These are phyloP conservation scores for Protaetia brevitarsis DNA, from an alignment of 1,140 invertebrate genomes.

Conservation along the genomic window DNA sequence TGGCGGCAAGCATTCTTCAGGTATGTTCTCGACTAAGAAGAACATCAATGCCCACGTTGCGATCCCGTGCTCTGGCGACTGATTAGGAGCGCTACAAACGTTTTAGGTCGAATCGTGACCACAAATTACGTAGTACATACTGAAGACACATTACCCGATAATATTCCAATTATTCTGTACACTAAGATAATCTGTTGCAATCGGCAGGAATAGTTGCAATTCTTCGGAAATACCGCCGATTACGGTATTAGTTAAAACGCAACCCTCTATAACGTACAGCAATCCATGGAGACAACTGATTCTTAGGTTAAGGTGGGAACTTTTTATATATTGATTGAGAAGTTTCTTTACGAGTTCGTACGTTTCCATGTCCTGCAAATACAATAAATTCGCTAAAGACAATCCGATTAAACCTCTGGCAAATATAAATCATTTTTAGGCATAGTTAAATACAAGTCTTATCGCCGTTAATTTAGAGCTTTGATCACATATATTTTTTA, in stretches of 20 bases:
- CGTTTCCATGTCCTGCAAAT: conserved; percentile 53
- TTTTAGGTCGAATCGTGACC: too few relatives aligned
- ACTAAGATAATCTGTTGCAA: conserved; percentile 63
- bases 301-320: conserved; percentile 62
- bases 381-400: neutral
- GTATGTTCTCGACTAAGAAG: conserved; percentile 63
- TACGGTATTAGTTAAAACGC: conserved; percentile 55
- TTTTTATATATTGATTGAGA: conserved; percentile 63
- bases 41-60: conserved; percentile 67
- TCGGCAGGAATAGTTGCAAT: conserved; percentile 58
- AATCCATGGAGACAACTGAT: conserved; percentile 70
- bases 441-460: too few relatives aligned
- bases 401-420: too few relatives aligned
- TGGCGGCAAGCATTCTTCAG: conserved; percentile 48
- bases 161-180: conserved; percentile 53
- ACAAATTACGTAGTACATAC: too few relatives aligned
- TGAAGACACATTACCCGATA: too few relatives aligned
- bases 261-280: conserved; percentile 73
- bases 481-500: too few relatives aligned
- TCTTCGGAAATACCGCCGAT: conserved; percentile 57
- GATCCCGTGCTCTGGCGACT: conserved; percentile 63
- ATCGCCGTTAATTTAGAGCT: too few relatives aligned
- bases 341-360: conserved; percentile 62
- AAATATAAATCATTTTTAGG: too few relatives aligned
- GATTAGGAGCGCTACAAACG: conserved; percentile 38